Evolutionary conservation across 1,140 invertebrate species (phyloP).

Genomic region (Danaus melanippus): DNA sequence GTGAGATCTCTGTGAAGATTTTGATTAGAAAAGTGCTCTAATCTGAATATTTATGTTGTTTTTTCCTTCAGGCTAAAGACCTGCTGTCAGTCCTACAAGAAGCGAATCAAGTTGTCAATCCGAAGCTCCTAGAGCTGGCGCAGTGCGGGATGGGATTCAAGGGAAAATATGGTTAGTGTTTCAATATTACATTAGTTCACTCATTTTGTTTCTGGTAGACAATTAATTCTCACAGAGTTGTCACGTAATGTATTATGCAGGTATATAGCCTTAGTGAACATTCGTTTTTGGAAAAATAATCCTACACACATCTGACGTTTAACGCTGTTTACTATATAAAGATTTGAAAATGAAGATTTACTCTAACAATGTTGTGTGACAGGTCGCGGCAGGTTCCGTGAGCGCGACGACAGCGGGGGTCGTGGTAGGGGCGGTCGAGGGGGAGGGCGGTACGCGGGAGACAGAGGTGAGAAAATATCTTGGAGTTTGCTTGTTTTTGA

Average conservation of each 20-base stretch:
- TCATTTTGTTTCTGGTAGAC: no score
- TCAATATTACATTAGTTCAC: no score
- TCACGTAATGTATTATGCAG: no score
- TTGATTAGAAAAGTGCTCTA: no score
- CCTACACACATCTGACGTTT: no score
- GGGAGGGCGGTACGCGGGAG: constrained; percentile 23
- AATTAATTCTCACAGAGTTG: no score
- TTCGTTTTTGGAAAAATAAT: no score
- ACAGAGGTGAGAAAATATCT: constrained; percentile 11
- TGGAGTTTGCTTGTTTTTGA: no score
- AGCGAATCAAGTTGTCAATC: constrained; percentile 84
- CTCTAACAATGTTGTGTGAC: constrained; percentile 1
- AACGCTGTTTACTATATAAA: no score
- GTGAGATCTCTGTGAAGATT: not conserved
- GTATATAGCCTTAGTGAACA: no score
- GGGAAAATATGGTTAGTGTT: constrained; percentile 50
- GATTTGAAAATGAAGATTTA: no score
- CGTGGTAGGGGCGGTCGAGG: constrained; percentile 27
- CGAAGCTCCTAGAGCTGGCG: constrained; percentile 72
- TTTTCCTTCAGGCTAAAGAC: constrained; percentile 88
- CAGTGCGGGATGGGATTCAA: constrained; percentile 69
- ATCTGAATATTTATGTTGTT: not conserved
- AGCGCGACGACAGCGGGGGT: constrained; percentile 30
- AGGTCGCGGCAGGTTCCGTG: constrained; percentile 46
- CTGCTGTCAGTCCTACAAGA: constrained; percentile 93